Percentiles rank a stretch among this genome's conserved stretches.
phyloP scores from a whole-genome alignment of 2,113 vertebrate species.

The Thunnus thynnus region DNA sequence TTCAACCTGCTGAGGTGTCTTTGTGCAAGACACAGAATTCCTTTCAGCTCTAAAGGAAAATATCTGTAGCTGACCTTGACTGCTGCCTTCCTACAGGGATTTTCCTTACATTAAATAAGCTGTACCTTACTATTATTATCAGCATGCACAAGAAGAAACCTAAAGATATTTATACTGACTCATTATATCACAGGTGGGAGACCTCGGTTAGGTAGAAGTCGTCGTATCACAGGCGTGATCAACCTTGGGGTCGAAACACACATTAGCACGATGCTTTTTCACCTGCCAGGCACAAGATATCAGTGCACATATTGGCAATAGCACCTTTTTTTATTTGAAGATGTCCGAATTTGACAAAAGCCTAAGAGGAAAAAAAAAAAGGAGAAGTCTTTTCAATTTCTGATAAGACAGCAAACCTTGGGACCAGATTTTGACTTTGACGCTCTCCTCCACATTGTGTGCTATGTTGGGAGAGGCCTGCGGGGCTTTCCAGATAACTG shows the following conservation, averaged over 20 bases:
- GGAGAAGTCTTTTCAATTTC: constrained; percentile 23
- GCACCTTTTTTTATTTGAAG: neutral
- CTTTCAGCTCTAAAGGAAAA: neutral
- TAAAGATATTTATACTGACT: constrained; percentile 3
- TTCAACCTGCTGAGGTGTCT: neutral
- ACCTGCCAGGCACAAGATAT: constrained; percentile 8
- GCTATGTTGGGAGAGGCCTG: constrained; percentile 26
- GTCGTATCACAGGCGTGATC: neutral
- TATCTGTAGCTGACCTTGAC: neutral
- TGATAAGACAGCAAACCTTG: constrained; percentile 47
- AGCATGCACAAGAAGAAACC: neutral
- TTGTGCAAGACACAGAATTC: neutral
- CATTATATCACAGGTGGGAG: neutral
- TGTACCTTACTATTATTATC: neutral
- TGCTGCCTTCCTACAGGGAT: neutral
- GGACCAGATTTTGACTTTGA: constrained; percentile 57
- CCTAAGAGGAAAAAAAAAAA: neutral
- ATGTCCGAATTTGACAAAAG: constrained; percentile 17
- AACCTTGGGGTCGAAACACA: neutral
- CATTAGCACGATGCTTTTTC: neutral
- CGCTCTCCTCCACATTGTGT: neutral
- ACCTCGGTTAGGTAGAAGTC: neutral
- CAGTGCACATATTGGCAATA: neutral
- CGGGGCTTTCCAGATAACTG: constrained; percentile 57
- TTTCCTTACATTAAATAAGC: neutral